A percentile compares a stretch with the other conserved stretches of the same genome.
These are phyloP conservation scores for Tetrax tetrax DNA, from an alignment of 2,113 vertebrate genomes.

Conservation along the genomic window DNA sequence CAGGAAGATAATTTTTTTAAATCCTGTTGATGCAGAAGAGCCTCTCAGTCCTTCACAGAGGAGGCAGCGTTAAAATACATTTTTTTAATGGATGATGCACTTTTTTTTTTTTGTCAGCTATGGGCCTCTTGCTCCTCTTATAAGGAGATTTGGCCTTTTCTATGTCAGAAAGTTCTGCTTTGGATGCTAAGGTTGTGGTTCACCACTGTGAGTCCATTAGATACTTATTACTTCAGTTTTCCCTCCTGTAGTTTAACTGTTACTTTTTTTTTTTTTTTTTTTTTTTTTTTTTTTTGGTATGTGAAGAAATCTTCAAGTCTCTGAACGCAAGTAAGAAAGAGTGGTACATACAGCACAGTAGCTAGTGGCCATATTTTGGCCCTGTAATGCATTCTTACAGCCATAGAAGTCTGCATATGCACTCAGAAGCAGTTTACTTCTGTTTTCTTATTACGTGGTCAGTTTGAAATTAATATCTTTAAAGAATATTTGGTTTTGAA, in stretches of 20 bases:
- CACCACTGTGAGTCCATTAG: not conserved
- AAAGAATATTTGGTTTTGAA: not conserved
- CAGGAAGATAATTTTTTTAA: not conserved
- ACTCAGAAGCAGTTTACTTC: not conserved
- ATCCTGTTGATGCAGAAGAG: not conserved
- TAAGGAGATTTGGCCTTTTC: not conserved
- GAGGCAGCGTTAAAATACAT: not conserved
- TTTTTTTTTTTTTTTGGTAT: not conserved
- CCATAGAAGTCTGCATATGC: not conserved
- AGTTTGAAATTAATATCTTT: not conserved
- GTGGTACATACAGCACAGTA: not conserved
- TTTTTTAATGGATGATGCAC: not conserved
- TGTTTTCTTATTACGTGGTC: not conserved
- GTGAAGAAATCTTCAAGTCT: not conserved
- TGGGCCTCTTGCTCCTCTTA: not conserved
- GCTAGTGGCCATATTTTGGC: not conserved
- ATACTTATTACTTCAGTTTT: not conserved
- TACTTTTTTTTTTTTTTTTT: not conserved
- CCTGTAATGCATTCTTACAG: not conserved
- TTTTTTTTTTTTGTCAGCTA: not conserved
- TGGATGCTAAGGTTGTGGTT: constrained; percentile 10
- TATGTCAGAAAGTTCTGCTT: constrained; percentile 3
- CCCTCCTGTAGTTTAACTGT: not conserved
- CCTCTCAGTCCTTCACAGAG: not conserved
- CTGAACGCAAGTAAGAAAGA: not conserved